A percentile compares a stretch with the other conserved stretches of the same genome.
Evolutionary conservation across 2,888 invertebrate species (phyloP).

Genomic region (Latrodectus elegans): DNA sequence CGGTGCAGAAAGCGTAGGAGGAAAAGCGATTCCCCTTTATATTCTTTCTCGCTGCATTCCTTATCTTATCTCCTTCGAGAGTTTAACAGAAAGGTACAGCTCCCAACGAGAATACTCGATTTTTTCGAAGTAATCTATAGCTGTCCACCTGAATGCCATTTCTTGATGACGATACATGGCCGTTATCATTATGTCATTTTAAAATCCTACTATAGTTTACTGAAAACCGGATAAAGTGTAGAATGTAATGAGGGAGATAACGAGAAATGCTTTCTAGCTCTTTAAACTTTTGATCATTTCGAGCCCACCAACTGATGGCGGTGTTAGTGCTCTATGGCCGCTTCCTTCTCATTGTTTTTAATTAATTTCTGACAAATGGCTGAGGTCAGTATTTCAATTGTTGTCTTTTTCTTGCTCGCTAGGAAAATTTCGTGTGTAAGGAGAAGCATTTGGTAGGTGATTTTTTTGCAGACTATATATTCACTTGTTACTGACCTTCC

Average conservation of each 20-base stretch:
- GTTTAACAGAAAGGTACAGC: constrained; percentile 69
- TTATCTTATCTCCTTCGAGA: constrained; percentile 47
- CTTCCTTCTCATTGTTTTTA: constrained; percentile 66
- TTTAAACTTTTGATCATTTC: constrained; percentile 40
- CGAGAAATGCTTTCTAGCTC: constrained; percentile 60
- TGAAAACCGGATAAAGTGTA: constrained; percentile 67
- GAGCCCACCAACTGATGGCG: constrained; percentile 48
- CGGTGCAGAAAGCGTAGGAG: constrained; percentile 53
- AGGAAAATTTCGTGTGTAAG: constrained; percentile 50
- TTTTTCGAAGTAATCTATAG: constrained; percentile 69
- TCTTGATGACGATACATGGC: constrained; percentile 69
- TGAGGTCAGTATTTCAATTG: constrained; percentile 56
- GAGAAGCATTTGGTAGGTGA: constrained; percentile 57
- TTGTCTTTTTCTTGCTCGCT: constrained; percentile 48
- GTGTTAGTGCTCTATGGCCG: constrained; percentile 23
- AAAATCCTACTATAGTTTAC: constrained; percentile 65
- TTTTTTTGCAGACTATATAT: constrained; percentile 49
- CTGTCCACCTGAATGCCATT: constrained; percentile 68
- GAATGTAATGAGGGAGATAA: constrained; percentile 42
- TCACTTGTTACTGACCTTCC: constrained; percentile 58
- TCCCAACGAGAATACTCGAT: constrained; percentile 64
- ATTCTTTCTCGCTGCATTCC: constrained; percentile 39
- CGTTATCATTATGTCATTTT: constrained; percentile 48
- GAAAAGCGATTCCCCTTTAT: background rate
- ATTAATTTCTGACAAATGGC: constrained; percentile 67